These are phyloP conservation scores for Podarcis cretensis DNA, from an alignment of 2,113 vertebrate species.

Conservation along the genomic window DNA sequence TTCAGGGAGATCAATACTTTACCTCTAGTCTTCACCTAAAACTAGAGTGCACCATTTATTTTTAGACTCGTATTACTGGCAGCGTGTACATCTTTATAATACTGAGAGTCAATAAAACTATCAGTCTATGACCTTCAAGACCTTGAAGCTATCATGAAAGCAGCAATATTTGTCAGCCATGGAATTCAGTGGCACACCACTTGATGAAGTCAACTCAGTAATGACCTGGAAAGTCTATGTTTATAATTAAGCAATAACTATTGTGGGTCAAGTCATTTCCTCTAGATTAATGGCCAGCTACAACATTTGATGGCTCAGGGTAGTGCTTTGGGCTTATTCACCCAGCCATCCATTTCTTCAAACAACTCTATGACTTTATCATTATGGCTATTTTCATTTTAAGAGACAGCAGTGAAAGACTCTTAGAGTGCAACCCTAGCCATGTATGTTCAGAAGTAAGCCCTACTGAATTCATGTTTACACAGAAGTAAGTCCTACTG, in stretches of 20 bases:
- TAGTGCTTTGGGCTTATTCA: slow-evolving; percentile 66
- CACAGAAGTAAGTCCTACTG: no score
- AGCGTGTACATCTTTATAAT: slow-evolving; percentile 27
- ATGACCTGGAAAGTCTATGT: slow-evolving; percentile 53
- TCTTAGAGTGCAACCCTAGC: background rate
- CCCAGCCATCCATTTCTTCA: slow-evolving; percentile 67
- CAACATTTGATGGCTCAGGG: slow-evolving; percentile 48
- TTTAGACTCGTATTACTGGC: background rate
- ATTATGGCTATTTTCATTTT: slow-evolving; percentile 27
- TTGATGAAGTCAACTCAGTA: slow-evolving; percentile 34
- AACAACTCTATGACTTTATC: slow-evolving; percentile 57
- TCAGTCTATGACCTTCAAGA: slow-evolving; percentile 26
- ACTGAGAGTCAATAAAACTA: slow-evolving; percentile 19
- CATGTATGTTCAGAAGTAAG: no score
- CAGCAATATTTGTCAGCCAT: slow-evolving; percentile 46
- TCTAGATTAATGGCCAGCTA: slow-evolving; percentile 62
- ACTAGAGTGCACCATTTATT: background rate
- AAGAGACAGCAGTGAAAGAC: slow-evolving; percentile 53
- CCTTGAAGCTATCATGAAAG: slow-evolving; percentile 42
- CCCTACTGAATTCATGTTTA: no score
- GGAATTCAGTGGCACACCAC: slow-evolving; percentile 32
- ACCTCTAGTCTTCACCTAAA: background rate
- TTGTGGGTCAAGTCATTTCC: slow-evolving; percentile 62
- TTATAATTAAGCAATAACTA: slow-evolving; percentile 71
- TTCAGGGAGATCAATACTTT: background rate